Evolutionary conservation across 2,888 invertebrate species (phyloP).

Genomic region (Priapulus caudatus): DNA sequence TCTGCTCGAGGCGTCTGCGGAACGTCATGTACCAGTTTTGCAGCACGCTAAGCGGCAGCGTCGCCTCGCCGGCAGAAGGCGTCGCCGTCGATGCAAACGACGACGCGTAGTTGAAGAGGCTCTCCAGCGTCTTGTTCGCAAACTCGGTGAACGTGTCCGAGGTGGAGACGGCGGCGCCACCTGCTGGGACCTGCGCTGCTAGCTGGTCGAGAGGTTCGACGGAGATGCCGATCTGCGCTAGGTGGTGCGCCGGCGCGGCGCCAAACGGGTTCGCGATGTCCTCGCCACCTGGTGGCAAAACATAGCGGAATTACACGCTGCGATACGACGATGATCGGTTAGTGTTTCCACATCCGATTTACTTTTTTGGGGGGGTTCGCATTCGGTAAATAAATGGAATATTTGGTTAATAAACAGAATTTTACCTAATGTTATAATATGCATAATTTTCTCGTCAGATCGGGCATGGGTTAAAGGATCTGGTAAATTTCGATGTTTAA

Average conservation of each 20-base stretch:
- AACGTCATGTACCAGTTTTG: slow-evolving; percentile 92
- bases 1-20: slow-evolving; percentile 68
- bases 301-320: no score
- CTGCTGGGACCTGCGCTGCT: slow-evolving; percentile 41
- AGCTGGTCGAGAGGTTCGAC: slow-evolving; percentile 56
- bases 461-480: no score
- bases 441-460: no score
- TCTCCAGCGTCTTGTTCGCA: slow-evolving; percentile 77
- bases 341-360: no score
- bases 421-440: no score
- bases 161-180: slow-evolving; percentile 34
- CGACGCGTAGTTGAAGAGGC: slow-evolving; percentile 77
- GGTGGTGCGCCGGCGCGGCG: slow-evolving; percentile 46
- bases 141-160: slow-evolving; percentile 44
- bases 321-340: no score
- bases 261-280: slow-evolving; percentile 19
- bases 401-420: no score
- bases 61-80: no score
- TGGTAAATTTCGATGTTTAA: no score
- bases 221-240: slow-evolving; percentile 88
- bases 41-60: slow-evolving; percentile 72
- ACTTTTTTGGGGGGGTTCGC: no score
- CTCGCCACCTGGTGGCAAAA: no score
- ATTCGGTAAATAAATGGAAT: background rate
- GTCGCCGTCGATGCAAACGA: slow-evolving; percentile 73